phyloP scores from a whole-genome alignment of 2,113 vertebrate species.

The Camelus dromedarius region DNA sequence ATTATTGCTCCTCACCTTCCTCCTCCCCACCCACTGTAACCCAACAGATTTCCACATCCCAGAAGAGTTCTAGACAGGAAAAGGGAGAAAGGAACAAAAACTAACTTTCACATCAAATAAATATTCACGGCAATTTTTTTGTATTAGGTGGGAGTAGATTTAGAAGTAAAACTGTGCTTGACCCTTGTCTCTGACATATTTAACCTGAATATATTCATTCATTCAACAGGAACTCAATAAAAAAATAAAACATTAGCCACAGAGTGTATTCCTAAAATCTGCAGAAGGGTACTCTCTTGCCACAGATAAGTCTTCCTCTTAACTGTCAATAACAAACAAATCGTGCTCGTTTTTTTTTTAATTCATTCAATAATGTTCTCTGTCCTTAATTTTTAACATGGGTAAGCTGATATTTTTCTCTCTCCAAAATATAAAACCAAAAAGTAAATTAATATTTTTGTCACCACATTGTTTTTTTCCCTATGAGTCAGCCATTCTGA shows the following conservation, averaged over 20 bases:
- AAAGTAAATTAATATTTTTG: neutral
- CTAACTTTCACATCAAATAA: conserved; percentile 1
- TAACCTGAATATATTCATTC: conserved; percentile 37
- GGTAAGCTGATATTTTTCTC: neutral
- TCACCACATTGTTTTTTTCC: neutral
- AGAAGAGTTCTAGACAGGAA: neutral
- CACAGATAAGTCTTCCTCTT: neutral
- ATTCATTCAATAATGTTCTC: conserved; percentile 40
- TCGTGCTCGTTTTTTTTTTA: neutral
- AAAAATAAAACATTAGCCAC: neutral
- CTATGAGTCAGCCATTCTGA: conserved; percentile 12
- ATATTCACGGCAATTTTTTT: neutral
- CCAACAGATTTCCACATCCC: neutral
- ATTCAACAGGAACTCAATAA: neutral
- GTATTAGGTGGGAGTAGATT: neutral
- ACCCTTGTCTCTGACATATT: neutral
- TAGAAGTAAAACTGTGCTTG: neutral
- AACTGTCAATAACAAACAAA: neutral
- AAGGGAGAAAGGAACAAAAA: neutral
- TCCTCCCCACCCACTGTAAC: neutral
- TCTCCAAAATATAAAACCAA: conserved; percentile 52
- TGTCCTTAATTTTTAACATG: conserved; percentile 7
- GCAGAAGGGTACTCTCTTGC: neutral
- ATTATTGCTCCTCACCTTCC: neutral
- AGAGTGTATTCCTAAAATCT: conserved; percentile 23